Evolutionary conservation across 2,888 invertebrate species (phyloP), one percentile per base, ranked within the genome.

Genomic region (Iselma pallidipennis): DNA sequence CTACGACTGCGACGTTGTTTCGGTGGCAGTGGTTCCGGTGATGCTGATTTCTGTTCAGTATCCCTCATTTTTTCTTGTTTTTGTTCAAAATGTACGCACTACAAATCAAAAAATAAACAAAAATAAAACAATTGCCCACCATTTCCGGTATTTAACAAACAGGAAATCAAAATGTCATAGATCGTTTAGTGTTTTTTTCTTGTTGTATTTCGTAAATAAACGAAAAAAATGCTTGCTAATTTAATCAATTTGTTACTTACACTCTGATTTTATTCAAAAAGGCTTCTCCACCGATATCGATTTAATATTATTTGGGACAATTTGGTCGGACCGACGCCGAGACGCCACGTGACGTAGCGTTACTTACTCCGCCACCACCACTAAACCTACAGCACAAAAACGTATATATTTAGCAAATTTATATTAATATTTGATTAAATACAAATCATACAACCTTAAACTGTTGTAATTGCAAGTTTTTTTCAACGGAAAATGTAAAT

Each of bases 1-100:
- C 79, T 79, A 55, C 78, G 67, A 61, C 79, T 78, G 12, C 77
- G 72, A 58, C 78, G 77, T 57, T 71, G 71, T 55, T 69, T n/a
- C n/a, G n/a, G 68, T 14, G 69, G 54, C 21, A 61, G 63, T 6
- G 72, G 74, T 54, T 74, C 71, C 51, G 74, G 74, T 50, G 76
- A 76, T 21, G 61, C 57, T 14, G 70, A 68, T 55, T 68, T 64
- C 58, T 73, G 71, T 21, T 78, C 77, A 68, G 74, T 78, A 67
- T 77, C 78, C n/a, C 76, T 66, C 77, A 78, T 78, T 65, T 66
- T 67, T 25, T 14, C n/a, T n/a, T n/a, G n/a, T n/a, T n/a, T n/a
- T n/a, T n/a, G n/a, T n/a, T n/a, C n/a, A n/a, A n/a, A 23, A 4
- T 16, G 14, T 14, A 16, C 19, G 4, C 26, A n/a, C 33, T 48